Evolutionary conservation across 92 coral and sea anemone species (phyloP), one percentile per base, ranked within the genome.

Genomic region (Palythoa caribaeorum): DNA sequence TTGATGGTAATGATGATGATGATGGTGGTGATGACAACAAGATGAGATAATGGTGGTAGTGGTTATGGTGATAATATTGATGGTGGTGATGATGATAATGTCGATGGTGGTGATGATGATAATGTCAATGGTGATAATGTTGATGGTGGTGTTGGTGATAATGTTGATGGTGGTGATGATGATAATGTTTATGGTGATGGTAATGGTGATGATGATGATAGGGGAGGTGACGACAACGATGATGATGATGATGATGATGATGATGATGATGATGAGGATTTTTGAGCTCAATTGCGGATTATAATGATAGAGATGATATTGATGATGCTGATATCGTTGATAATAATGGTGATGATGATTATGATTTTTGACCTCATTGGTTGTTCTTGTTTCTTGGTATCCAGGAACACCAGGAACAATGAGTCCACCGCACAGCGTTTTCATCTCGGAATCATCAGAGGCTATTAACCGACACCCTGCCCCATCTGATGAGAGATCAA

Each of bases 371-470:
- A 16, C 14, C 44, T 39, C 1, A 35, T 2, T 70, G 44, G 28
- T 35, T 35, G 5, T 5, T 62, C 11, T 71, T 38, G 40, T 38
- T 47, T 20, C 44, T 78, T 6, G 65, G 48, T 14, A 79, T 76
- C 48, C 80, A 95, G 98, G 92, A n/a, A 94, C 96, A 9, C 94
- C 96, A 2, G 81, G 91, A 0, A 92, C 96, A 38, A 84, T 91
- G 92, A 93, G 98, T 48, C 94, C 94, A 0, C 94, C 96, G 6
- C 98, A 93, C 87, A 89, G 98, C 66, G 88, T 91, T 89, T 89
- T 90, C 44, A 89, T 93, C 40, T 85, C 96, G 12, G 98, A 95
- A 80, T 84, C 96, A 51, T 87, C 87, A 66, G 92, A 88, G 20
- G 12, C 73, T 11, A 12, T 3, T 40, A 65, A 80, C 20, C 86